Conservation (phyloP, 2,113 vertebrate species). For the Myxocyprinus asiaticus region DNA sequence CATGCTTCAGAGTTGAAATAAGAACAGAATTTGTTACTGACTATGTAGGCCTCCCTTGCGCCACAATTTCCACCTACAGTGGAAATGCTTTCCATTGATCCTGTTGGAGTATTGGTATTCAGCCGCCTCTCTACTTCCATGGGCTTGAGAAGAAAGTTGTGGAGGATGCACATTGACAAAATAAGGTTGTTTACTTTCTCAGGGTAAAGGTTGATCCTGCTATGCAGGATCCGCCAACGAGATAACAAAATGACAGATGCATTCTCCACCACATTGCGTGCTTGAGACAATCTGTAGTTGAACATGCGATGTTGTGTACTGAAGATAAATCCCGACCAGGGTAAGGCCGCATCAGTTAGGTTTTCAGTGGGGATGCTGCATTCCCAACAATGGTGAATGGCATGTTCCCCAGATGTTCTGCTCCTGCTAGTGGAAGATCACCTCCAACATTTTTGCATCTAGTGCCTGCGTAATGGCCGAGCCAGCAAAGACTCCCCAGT, state of each 20-base stretch:
- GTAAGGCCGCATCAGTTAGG: constrained; percentile 5
- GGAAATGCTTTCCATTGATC: background rate
- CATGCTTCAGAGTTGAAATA: background rate
- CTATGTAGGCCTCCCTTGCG: background rate
- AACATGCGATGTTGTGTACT: background rate
- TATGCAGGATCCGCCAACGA: background rate
- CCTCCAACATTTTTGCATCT: background rate
- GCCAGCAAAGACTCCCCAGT: background rate
- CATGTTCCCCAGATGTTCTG: background rate
- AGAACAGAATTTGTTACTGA: background rate
- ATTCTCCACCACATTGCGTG: background rate
- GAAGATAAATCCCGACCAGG: background rate
- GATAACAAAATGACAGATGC: constrained; percentile 1
- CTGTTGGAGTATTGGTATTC: background rate
- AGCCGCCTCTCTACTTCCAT: constrained; percentile 2
- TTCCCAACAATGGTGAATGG: background rate
- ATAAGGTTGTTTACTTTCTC: background rate
- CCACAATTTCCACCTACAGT: background rate
- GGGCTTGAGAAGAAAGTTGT: background rate
- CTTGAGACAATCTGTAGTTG: background rate
- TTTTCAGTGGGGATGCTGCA: constrained; percentile 1
- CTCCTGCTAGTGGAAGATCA: background rate
- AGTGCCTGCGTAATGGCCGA: background rate
- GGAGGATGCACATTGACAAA: background rate
- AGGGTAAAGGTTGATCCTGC: background rate